Conservation (phyloP, 2,888 invertebrate genomes). For the Crocallis elinguaria region DNA sequence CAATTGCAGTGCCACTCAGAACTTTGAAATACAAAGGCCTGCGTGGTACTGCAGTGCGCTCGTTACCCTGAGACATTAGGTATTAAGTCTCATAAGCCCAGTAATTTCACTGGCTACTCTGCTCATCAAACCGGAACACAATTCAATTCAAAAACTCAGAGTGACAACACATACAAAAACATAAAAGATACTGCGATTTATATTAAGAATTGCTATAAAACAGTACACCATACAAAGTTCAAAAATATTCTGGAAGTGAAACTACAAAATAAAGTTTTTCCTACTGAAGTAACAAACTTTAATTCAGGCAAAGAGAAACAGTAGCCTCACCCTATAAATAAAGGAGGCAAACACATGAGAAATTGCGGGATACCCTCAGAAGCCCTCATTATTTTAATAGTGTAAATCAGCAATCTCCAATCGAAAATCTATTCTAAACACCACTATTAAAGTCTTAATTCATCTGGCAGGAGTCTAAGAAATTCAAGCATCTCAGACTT, state of each 20-base stretch:
- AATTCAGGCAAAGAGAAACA: slow-evolving; percentile 58
- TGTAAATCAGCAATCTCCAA: slow-evolving; percentile 54
- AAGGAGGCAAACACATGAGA: slow-evolving; percentile 76
- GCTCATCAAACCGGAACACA: too few relatives aligned
- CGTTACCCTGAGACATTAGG: too few relatives aligned
- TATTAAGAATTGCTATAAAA: too few relatives aligned
- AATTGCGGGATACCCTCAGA: slow-evolving; percentile 77
- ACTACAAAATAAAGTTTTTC: slow-evolving; percentile 23
- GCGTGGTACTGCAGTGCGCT: too few relatives aligned
- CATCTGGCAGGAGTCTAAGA: slow-evolving; percentile 15
- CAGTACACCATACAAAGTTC: too few relatives aligned
- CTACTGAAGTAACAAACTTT: slow-evolving; percentile 46
- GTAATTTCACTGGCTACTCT: too few relatives aligned
- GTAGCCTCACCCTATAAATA: slow-evolving; percentile 78
- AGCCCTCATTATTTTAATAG: slow-evolving; percentile 80
- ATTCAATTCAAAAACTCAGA: too few relatives aligned
- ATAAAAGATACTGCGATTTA: too few relatives aligned
- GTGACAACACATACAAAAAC: too few relatives aligned
- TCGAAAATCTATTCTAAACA: slow-evolving; percentile 44
- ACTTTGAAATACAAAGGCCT: too few relatives aligned
- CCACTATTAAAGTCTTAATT: slow-evolving; percentile 41
- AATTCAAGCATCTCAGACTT: slow-evolving; percentile 31
- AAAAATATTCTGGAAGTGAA: neutral
- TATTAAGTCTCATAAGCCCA: too few relatives aligned
- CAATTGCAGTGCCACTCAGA: too few relatives aligned